phyloP scores from a whole-genome alignment of 2,113 vertebrate species.

The Hippocampus guttulatus region DNA sequence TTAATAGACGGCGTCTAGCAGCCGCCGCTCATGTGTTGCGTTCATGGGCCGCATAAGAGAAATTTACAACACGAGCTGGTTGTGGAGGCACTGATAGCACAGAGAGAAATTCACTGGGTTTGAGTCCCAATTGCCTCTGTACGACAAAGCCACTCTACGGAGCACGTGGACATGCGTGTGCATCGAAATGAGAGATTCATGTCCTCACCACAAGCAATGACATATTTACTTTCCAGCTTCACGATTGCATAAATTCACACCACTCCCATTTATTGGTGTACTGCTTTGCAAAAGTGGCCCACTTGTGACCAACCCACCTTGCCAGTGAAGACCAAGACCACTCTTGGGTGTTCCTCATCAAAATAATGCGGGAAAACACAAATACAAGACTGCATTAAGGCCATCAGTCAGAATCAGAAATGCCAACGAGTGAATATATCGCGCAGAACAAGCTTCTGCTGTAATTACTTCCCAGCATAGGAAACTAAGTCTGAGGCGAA shows the following conservation, averaged over 20 bases:
- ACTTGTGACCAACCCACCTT: not conserved
- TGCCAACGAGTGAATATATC: not conserved
- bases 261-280: not conserved
- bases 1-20: slow-evolving; percentile 22
- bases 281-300: slow-evolving; percentile 5
- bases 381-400: not conserved
- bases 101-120: not conserved
- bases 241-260: not conserved
- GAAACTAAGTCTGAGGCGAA: no score
- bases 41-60: not conserved
- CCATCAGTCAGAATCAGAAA: not conserved
- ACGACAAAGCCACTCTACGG: not conserved
- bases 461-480: not conserved
- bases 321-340: not conserved
- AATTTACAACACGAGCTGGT: not conserved
- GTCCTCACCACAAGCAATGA: not conserved
- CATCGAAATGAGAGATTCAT: not conserved
- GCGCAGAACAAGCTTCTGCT: not conserved
- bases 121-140: not conserved
- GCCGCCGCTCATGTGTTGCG: not conserved
- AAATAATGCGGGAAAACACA: not conserved
- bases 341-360: not conserved
- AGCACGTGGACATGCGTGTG: not conserved
- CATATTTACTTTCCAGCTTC: not conserved
- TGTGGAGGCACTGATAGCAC: slow-evolving; percentile 24